These are phyloP conservation scores for Drosophila willistoni DNA, from an alignment of 1,140 invertebrate genomes.

Conservation along the genomic window DNA sequence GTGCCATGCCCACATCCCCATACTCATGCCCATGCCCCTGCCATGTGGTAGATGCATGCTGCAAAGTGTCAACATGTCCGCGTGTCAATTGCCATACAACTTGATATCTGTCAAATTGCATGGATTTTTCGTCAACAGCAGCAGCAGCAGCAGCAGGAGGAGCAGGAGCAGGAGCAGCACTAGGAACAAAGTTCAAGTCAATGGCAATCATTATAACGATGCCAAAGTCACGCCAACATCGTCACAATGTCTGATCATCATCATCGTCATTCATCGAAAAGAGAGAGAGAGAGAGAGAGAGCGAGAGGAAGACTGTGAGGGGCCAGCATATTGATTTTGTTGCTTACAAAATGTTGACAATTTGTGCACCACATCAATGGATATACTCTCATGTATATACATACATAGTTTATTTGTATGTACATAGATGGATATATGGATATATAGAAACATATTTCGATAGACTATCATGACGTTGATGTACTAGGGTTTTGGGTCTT, in stretches of 20 bases:
- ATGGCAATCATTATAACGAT: slow-evolving; percentile 47
- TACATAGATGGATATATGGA: background rate
- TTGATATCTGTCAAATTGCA: slow-evolving; percentile 61
- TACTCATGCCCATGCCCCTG: background rate
- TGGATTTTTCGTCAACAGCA: slow-evolving; percentile 37
- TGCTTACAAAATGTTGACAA: slow-evolving; percentile 41
- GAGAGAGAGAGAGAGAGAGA: too few relatives aligned
- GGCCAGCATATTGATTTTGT: slow-evolving; percentile 29
- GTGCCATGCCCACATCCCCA: slow-evolving; percentile 1
- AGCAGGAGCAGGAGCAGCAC: slow-evolving; percentile 6
- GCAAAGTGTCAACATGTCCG: slow-evolving; percentile 45
- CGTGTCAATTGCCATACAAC: slow-evolving; percentile 55
- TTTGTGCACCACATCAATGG: slow-evolving; percentile 16
- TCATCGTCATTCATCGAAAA: slow-evolving; percentile 18
- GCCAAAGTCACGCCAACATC: slow-evolving; percentile 8
- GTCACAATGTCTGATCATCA: slow-evolving; percentile 18
- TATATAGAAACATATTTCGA: background rate
- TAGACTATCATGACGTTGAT: slow-evolving; percentile 3
- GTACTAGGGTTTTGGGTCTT: background rate
- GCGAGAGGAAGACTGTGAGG: slow-evolving; percentile 9
- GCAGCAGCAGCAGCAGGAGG: slow-evolving; percentile 4
- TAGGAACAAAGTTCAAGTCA: slow-evolving; percentile 22
- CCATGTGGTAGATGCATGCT: slow-evolving; percentile 19
- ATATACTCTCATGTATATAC: background rate
- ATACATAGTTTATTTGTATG: background rate